A percentile compares a stretch with the other conserved stretches of the same genome.
Conservation (phyloP, 2,113 vertebrate species). For the Cnemophilus loriae region DNA sequence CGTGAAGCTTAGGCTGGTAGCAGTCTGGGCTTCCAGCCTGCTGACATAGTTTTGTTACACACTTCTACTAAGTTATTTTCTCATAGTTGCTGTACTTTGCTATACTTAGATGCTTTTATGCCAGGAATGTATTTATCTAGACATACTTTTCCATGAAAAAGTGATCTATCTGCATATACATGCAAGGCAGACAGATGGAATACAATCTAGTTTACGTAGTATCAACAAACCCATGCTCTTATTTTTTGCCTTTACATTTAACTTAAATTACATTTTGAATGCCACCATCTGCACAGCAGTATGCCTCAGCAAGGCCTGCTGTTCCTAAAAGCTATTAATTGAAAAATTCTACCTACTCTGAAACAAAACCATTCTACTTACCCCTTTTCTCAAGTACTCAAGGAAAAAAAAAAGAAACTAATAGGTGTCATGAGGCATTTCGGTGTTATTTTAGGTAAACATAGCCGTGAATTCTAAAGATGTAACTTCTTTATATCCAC, state of each 20-base stretch:
- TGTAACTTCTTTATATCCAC: background rate
- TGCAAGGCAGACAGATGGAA: background rate
- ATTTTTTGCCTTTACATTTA: background rate
- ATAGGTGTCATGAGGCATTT: background rate
- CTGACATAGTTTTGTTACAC: background rate
- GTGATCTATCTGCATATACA: background rate
- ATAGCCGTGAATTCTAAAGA: background rate
- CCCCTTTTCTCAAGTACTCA: background rate
- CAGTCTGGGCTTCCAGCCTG: background rate
- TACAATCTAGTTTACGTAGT: background rate
- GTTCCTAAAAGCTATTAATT: background rate
- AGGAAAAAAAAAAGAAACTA: background rate
- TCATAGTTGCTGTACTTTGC: background rate
- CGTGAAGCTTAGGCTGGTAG: background rate
- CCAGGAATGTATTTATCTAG: background rate
- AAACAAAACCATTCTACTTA: background rate
- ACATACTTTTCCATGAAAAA: background rate
- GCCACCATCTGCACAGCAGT: background rate
- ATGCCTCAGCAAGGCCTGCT: background rate
- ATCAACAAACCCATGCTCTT: background rate
- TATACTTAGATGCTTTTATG: background rate
- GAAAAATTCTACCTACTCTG: background rate
- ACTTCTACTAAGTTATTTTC: background rate
- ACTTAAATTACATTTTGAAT: background rate
- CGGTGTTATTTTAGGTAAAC: background rate